Evolutionary conservation across 2,113 vertebrate species (phyloP).

Genomic region (Cephalopholis sonnerati): DNA sequence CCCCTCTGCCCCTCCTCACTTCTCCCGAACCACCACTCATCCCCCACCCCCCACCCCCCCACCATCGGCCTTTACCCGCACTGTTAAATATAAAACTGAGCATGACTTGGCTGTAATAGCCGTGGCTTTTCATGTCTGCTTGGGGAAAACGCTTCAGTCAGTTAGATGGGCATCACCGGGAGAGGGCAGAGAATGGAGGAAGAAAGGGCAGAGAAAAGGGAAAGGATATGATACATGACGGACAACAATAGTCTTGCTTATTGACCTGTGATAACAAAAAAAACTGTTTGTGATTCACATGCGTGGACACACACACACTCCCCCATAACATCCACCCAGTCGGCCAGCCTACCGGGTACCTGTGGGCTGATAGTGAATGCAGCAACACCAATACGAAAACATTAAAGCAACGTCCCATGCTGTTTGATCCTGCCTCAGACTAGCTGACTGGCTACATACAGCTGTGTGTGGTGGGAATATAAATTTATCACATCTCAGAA

Average conservation of each 20-base stretch:
- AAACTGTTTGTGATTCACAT: constrained; percentile 28
- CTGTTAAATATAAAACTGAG: constrained; percentile 82
- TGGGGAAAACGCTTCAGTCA: constrained; percentile 57
- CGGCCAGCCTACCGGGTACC: background rate
- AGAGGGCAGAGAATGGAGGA: constrained; percentile 43
- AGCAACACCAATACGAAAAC: constrained; percentile 56
- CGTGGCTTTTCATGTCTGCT: constrained; percentile 65
- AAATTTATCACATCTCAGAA: constrained; percentile 41
- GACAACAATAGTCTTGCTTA: constrained; percentile 23
- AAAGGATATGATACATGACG: background rate
- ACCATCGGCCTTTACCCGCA: constrained; percentile 67
- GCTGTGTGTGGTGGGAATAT: constrained; percentile 66
- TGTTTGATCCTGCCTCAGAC: constrained; percentile 69
- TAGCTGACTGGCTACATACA: constrained; percentile 42
- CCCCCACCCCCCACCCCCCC: constrained; percentile 47
- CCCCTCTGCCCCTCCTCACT: constrained; percentile 55
- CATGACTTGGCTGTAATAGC: constrained; percentile 80
- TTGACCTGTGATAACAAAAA: constrained; percentile 36
- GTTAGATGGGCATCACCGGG: constrained; percentile 59
- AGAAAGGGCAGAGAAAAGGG: background rate
- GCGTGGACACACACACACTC: background rate
- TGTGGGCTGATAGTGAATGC: constrained; percentile 42
- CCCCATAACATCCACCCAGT: background rate
- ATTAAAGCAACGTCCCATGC: constrained; percentile 65
- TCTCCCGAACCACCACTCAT: constrained; percentile 38